phyloP scores from a whole-genome alignment of 2,888 invertebrate species.

The Pammene fasciana region DNA sequence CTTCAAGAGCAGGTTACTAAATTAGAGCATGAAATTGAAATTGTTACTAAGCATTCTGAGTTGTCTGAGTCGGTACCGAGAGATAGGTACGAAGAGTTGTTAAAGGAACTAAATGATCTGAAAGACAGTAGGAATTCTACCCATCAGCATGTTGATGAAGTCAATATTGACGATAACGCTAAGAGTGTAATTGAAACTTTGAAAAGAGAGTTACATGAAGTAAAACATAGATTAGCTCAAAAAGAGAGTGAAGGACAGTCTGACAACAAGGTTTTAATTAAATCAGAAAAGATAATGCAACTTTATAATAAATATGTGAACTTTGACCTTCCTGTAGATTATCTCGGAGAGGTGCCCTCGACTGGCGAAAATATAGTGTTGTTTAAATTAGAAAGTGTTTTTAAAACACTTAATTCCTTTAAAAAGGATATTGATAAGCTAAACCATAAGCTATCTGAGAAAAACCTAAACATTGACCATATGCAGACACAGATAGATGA shows the following conservation, averaged over 20 bases:
- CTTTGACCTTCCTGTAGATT: slow-evolving; percentile 77
- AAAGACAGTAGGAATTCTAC: slow-evolving; percentile 64
- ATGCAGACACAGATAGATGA: slow-evolving; percentile 83
- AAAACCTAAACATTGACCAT: slow-evolving; percentile 80
- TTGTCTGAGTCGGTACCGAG: slow-evolving; percentile 64
- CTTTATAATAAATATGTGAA: slow-evolving; percentile 76
- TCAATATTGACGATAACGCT: slow-evolving; percentile 79
- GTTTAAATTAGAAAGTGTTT: slow-evolving; percentile 78
- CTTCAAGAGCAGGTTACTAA: slow-evolving; percentile 77
- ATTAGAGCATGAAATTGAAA: slow-evolving; percentile 75
- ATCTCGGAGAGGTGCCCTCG: slow-evolving; percentile 74
- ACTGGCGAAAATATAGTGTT: slow-evolving; percentile 67
- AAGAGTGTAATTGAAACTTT: slow-evolving; percentile 78
- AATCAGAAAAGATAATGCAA: slow-evolving; percentile 71
- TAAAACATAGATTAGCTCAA: slow-evolving; percentile 68
- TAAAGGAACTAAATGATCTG: slow-evolving; percentile 66
- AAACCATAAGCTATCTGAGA: slow-evolving; percentile 83
- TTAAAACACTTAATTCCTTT: slow-evolving; percentile 82
- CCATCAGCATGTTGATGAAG: slow-evolving; percentile 68
- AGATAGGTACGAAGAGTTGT: slow-evolving; percentile 66
- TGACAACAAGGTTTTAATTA: slow-evolving; percentile 60
- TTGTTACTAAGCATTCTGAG: slow-evolving; percentile 61
- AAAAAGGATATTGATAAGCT: slow-evolving; percentile 84
- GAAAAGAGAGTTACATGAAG: slow-evolving; percentile 74
- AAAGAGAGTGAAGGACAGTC: slow-evolving; percentile 56